Evolutionary conservation across 2,113 vertebrate species (phyloP), one percentile per base, ranked within the genome.

Genomic region (Falcunculus frontatus): DNA sequence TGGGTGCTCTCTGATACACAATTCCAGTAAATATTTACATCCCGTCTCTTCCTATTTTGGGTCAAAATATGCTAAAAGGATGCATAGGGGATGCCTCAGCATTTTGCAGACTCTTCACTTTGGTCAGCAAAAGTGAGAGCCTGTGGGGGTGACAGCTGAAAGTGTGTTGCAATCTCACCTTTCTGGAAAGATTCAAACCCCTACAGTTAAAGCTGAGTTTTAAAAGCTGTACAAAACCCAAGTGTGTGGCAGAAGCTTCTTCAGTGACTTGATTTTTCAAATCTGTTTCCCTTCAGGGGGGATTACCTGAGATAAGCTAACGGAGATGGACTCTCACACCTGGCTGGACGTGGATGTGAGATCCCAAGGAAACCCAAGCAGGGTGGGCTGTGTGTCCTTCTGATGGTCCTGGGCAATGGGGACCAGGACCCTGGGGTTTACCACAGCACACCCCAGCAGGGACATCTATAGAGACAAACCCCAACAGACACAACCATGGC

Each of bases 1-100:
- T 64, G 44, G 41, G 29, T 89, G 65, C 60, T 75, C 56, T 78
- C 91, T 47, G 41, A 56, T n/a, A 89, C 57, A 64, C 47, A 82
- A 72, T 70, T 56, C 32, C 65, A 84, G 77, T 88, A 95, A 95
- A 82, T 75, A 89, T 89, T 94, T 92, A 90, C 77, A 92, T 60
- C 65, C 56, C 1, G 13, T 88, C 23, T 60, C 49, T 74, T 92
- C 79, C 67, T 89, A 49, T 68, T 94, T 89, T 68, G 13, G 46
- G 50, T 86, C 5, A 1, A 84, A 85, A 83, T 64, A 87, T 23
- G 65, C 87, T 90, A 49, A 81, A 65, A 90, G 21, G 42, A 59
- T 44, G 50, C 73, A 56, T 3, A 62, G n/a, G 19, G 26, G 11
- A 16, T 84, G 49, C 42, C 88, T 90, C 33, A 67, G 65, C 53